These are phyloP conservation scores for Molorchus minor DNA, from an alignment of 2,888 invertebrate genomes.

Conservation along the genomic window DNA sequence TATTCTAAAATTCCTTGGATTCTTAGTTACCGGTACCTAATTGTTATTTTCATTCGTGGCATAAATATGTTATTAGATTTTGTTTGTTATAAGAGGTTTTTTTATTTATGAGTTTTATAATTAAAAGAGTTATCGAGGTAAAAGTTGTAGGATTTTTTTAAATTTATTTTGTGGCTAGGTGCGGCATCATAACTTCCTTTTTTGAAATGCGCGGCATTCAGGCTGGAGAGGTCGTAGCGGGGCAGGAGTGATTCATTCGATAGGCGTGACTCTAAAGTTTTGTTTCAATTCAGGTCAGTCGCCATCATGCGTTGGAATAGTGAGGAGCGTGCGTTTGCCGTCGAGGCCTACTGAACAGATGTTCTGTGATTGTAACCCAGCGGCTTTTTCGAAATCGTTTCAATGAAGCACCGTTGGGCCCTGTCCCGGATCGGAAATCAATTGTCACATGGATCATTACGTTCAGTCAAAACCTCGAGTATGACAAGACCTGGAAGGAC, in stretches of 20 bases:
- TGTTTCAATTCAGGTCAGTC: slow-evolving; percentile 10
- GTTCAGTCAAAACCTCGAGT: neutral
- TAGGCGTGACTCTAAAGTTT: slow-evolving; percentile 24
- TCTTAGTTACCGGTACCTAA: too few relatives aligned
- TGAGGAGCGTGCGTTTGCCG: slow-evolving; percentile 32
- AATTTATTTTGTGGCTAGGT: too few relatives aligned
- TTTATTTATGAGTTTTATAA: too few relatives aligned
- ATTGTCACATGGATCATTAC: neutral
- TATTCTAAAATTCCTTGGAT: too few relatives aligned
- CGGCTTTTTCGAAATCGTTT: slow-evolving; percentile 42
- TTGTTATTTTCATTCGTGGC: too few relatives aligned
- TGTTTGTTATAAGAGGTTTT: too few relatives aligned
- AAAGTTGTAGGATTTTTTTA: too few relatives aligned
- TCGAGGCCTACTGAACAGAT: slow-evolving; percentile 30
- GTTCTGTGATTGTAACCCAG: slow-evolving; percentile 36
- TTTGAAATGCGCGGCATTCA: slow-evolving; percentile 4
- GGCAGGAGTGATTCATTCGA: slow-evolving; percentile 21
- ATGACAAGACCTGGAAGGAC: neutral
- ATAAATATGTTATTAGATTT: too few relatives aligned
- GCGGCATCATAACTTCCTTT: too few relatives aligned
- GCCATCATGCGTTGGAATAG: slow-evolving; percentile 30
- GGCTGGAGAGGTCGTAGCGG: slow-evolving; percentile 13
- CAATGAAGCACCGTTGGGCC: slow-evolving; percentile 30
- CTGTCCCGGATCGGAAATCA: neutral
- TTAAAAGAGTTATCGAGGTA: too few relatives aligned